Conservation (phyloP, 2,113 vertebrate genomes). For the Nibea albiflora region DNA sequence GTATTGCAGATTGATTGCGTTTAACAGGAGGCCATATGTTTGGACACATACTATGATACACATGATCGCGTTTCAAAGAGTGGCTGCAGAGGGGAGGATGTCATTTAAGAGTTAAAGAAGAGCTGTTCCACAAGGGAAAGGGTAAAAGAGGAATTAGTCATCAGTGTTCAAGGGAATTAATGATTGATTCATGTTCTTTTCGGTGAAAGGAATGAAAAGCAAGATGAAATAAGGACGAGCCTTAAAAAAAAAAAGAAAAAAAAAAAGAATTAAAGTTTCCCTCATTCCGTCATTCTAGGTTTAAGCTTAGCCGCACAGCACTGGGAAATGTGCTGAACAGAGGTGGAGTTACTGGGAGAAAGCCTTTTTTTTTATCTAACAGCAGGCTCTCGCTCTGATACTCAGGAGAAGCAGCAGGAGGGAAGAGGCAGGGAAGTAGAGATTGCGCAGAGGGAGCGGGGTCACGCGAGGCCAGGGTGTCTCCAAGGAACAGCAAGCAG, state of each 20-base stretch:
- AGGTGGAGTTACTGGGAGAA: conserved; percentile 39
- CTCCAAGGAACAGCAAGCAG: conserved; percentile 10
- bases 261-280: not conserved
- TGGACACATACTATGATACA: conserved; percentile 30
- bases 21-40: conserved; percentile 24
- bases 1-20: not conserved
- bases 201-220: not conserved
- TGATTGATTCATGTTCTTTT: conserved; percentile 14
- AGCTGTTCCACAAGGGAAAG: not conserved
- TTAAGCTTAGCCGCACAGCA: conserved; percentile 5
- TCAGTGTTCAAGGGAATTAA: conserved; percentile 18
- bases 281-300: conserved; percentile 3
- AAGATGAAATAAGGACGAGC: conserved; percentile 29
- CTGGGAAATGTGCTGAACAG: conserved; percentile 40
- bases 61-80: conserved; percentile 31
- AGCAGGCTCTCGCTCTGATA: conserved; percentile 43
- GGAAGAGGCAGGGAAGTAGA: conserved; percentile 18
- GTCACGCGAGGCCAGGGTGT: conserved; percentile 36
- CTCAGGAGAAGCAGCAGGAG: conserved; percentile 35
- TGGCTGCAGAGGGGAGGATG: not conserved
- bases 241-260: conserved; percentile 7
- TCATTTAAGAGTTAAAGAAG: not conserved
- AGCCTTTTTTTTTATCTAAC: conserved; percentile 53
- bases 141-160: conserved; percentile 10
- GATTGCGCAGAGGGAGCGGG: conserved; percentile 3